Base-by-base conservation (phyloP, 2,888 invertebrate species). In the Phyto melanocephala region DNA sequence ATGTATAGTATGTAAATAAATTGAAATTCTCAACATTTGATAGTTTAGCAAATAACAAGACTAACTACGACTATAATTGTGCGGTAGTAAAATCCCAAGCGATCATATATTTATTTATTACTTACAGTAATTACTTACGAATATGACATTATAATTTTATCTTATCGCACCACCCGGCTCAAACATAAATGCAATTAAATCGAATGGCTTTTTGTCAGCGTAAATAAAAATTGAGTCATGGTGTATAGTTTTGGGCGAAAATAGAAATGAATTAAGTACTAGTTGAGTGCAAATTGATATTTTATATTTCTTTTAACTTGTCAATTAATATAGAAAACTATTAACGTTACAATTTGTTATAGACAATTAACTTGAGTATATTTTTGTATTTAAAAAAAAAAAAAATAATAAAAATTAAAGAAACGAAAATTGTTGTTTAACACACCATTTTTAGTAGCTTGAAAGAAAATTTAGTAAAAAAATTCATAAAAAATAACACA, bases 221-320 rank as follows among this genome's bases (percentile, higher is more conserved):
- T 45, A 56, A 56, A 35, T 75, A 42, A 54, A 28, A 56, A 37
- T 47, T 56, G 63, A 75, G 45, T 75, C 65, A 65, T 52, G 20
- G 24, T 52, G 2, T 24, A 42, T 22, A 47, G 20, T 47, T 22
- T 47, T 47, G 4, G 8, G 4, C 0, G 10, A 11, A 47, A 22
- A 47, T 5, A 28, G 4, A 28, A 28, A 28, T 28, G 6, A 28
- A 28, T 28, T 28, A 28, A 28, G 6, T 28, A 6, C 28, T 5
- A 28, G 28, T 28, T 28, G 28, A 28, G 28, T 28, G 28, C 6
- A 6, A 28, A 28, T 28, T 28, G 6, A 28, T 28, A 28, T 28
- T 28, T 28, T 28, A 28, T 5, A 5, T 28, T 28, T 28, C 3
- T n/a, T n/a, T n/a, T n/a, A n/a, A n/a, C n/a, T n/a, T n/a, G n/a